Evolutionary conservation across 1,140 invertebrate species (phyloP), one percentile per base, ranked within the genome.

Genomic region (Grapholita molesta): DNA sequence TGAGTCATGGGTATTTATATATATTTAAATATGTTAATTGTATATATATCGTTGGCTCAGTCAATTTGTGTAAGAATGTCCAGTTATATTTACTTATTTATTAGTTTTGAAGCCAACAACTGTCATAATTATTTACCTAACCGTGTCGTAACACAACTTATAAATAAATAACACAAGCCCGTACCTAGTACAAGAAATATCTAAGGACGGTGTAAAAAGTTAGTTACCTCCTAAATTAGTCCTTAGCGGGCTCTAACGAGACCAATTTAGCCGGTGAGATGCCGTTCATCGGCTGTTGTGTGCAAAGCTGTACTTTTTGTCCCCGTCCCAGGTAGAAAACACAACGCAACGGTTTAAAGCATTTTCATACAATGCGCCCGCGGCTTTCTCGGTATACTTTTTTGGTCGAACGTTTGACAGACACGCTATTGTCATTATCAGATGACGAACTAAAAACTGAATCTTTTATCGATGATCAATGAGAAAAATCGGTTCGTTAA

Each of bases 321-420:
- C 71, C 66, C 74, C 61, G 75, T 73, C 79, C 73, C 86, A 90
- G 89, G 88, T 91, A 91, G 89, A 85, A 84, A 88, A 88, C 78
- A 82, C 84, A 80, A 38, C 23, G 65, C 33, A 57, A 86, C 84
- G 80, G 86, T 78, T 85, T 76, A 76, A 77, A 83, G 80, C 85
- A 89, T 91, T 88, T 88, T 88, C 83, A 89, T 91, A 91, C 88
- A 91, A 91, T 91, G 89, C 87, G 84, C 83, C 78, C 66, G 83
- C 82, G 84, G 79, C 83, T 88, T 83, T 88, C 85, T 88, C 83
- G 77, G 79, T 80, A 83, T 79, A 79, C 77, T 89, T 89, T 86
- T 91, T 91, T 86, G 74, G 76, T 80, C 79, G 79, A 86, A 81
- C 83, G 81, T 86, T 90, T 89, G 88, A 87, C 85, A 84, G 87